A percentile compares a stretch with the other conserved stretches of the same genome.
phyloP scores from a whole-genome alignment of 2,113 vertebrate species.

The Erinaceus europaeus region DNA sequence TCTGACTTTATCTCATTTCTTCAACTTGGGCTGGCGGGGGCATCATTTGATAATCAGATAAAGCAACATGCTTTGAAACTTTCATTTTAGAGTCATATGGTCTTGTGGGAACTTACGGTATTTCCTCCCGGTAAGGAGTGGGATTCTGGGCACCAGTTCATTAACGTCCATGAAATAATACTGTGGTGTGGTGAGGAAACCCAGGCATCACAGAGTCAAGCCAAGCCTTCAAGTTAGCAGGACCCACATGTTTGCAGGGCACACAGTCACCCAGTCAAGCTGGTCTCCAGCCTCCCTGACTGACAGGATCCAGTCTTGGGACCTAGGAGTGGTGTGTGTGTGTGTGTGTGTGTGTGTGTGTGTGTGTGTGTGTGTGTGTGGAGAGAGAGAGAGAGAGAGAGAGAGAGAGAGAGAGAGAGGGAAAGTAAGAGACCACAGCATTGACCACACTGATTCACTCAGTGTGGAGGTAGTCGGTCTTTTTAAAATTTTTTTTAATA shows the following conservation, averaged over 20 bases:
- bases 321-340: too few species aligned
- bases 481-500: too few species aligned
- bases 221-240: neutral
- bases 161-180: neutral
- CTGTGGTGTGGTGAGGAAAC: neutral
- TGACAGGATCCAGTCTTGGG: neutral
- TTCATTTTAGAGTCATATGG: neutral
- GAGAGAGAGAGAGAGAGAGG: too few species aligned
- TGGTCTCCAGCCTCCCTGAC: neutral
- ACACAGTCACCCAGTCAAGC: rapidly evolving
- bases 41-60: neutral
- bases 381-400: too few species aligned
- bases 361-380: too few species aligned
- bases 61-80: neutral
- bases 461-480: too few species aligned
- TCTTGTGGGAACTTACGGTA: neutral
- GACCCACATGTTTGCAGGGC: neutral
- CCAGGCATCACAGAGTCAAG: neutral
- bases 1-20: neutral
- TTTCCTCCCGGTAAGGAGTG: neutral
- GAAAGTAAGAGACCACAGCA: too few species aligned
- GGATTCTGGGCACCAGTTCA: neutral
- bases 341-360: too few species aligned
- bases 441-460: too few species aligned
- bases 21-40: neutral